Base-by-base conservation (phyloP, 2,797 vertebrate genomes). In the Centroberyx gerrardi region DNA sequence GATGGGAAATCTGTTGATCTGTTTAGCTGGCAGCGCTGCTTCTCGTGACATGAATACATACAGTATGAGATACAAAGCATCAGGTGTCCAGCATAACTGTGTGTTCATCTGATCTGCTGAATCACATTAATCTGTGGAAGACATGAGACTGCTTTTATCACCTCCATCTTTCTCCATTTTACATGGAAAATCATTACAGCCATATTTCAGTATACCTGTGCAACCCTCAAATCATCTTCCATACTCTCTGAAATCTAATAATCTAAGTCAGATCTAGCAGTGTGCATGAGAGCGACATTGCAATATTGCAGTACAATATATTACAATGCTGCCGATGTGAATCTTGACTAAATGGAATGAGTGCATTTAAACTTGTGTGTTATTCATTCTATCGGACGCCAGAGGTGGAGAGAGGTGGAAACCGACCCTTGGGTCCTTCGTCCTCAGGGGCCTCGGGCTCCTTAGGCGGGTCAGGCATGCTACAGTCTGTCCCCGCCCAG, bases 401-500 rank as follows among this genome's bases (percentile, higher is more conserved):
- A 72, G 69, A 78, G 89, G 85, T 53, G 73, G 80, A 74, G 64
- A 81, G 64, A 68, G 65, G 71, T 86, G 87, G 93, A 95, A 93
- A 98, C 98, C 96, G 95, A 99, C 98, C 98, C 96, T 97, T 98
- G 73, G 97, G 96, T 93, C 96, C 97, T 90, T 97, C 96, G 1
- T 97, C 96, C 76, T 96, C 95, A 49, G 93, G 90, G 27, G 92
- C 81, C 49, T 95, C 90, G 18, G 92, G 91, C 76, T 94, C 89
- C 91, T 96, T 98, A 68, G 97, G 92, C 9, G 97, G 98, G 90
- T 99, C 97, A 56, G 96, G 94, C 93, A 99, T 99, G 91, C 98
- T 99, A 95, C 98, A 99, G 93, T 99, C 98, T 59, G 97, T 99
- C 51, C 98, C 98, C 3, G 98, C 98, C 98, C 98, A 99, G 62